Evolutionary conservation across 2,888 invertebrate species (phyloP).

Genomic region (Erebia epiphron): DNA sequence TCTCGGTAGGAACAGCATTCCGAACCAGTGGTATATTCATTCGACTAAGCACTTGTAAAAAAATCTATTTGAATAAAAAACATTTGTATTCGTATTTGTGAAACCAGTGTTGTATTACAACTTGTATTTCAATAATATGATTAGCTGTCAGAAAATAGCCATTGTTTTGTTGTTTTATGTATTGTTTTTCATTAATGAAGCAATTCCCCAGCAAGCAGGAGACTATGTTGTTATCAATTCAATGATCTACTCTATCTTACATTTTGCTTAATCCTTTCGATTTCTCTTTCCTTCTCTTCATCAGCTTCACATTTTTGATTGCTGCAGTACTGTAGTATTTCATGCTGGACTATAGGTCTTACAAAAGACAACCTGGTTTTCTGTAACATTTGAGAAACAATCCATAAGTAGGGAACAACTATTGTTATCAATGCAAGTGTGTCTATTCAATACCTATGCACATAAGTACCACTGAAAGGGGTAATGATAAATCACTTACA

Average conservation of each 20-base stretch:
- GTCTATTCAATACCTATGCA: not conserved
- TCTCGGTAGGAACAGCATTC: no score
- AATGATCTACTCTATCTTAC: constrained; percentile 50
- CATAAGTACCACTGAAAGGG: not conserved
- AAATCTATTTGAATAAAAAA: no score
- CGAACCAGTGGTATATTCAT: no score
- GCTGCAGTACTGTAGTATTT: constrained; percentile 30
- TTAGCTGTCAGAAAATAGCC: no score
- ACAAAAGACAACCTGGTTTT: constrained; percentile 42
- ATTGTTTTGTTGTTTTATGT: no score
- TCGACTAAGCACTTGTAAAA: no score
- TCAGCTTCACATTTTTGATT: constrained; percentile 49
- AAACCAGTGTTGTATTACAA: no score
- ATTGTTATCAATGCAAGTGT: not conserved
- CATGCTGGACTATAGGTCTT: constrained; percentile 29
- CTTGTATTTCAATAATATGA: no score
- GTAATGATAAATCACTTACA: constrained; percentile 39
- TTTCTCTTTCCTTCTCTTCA: constrained; percentile 69
- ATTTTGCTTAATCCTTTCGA: constrained; percentile 64
- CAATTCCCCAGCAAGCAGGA: not conserved
- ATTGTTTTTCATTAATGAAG: no score
- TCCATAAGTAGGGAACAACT: not conserved
- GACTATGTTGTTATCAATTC: not conserved
- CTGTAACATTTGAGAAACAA: constrained; percentile 43
- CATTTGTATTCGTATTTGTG: no score